Percentiles rank a stretch among this genome's conserved stretches.
phyloP scores from a whole-genome alignment of 1,140 invertebrate species.

The Maconellicoccus hirsutus region DNA sequence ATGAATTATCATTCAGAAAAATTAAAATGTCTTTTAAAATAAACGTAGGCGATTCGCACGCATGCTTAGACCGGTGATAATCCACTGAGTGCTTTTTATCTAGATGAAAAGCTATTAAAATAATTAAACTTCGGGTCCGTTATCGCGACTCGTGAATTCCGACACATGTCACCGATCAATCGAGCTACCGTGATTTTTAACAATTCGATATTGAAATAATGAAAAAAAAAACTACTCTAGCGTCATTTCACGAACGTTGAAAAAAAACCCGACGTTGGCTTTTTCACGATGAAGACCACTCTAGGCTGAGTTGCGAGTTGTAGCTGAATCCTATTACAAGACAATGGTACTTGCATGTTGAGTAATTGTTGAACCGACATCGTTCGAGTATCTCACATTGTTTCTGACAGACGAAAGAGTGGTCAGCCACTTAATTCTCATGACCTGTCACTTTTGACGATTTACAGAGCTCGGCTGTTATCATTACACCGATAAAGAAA shows the following conservation, averaged over 20 bases:
- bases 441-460: slow-evolving; percentile 19
- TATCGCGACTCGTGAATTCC: no score
- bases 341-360: slow-evolving; percentile 15
- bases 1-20: no score
- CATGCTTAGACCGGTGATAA: no score
- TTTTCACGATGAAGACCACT: neutral
- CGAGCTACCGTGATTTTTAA: no score
- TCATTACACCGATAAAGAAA: no score
- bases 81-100: no score
- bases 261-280: neutral
- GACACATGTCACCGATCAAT: no score
- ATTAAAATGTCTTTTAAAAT: no score
- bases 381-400: slow-evolving; percentile 22
- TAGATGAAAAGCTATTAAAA: no score
- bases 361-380: slow-evolving; percentile 19
- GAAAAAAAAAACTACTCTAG: neutral
- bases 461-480: neutral
- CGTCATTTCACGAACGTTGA: neutral
- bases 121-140: no score
- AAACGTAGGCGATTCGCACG: no score
- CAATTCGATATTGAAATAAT: no score
- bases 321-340: slow-evolving; percentile 14
- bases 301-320: neutral
- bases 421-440: slow-evolving; percentile 22
- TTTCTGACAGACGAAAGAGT: slow-evolving; percentile 14